phyloP scores from a whole-genome alignment of 2,888 invertebrate genomes.

The Plagodis dolabraria region DNA sequence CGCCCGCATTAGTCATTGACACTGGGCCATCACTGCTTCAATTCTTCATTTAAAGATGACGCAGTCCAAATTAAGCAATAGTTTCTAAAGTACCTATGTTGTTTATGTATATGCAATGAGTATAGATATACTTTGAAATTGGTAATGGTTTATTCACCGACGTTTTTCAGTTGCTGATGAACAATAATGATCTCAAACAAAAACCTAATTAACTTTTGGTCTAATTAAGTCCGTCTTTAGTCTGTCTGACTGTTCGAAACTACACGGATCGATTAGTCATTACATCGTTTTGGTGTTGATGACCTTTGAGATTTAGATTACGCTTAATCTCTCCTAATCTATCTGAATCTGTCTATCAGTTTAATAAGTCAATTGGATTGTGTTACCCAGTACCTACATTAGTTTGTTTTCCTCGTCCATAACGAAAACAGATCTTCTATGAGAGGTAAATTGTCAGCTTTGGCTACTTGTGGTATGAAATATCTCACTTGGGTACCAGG shows the following conservation, averaged over 20 bases:
- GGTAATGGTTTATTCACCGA: not conserved
- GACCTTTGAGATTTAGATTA: conserved; percentile 36
- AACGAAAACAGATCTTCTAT: no score
- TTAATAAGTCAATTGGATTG: conserved; percentile 6
- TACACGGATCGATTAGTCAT: conserved; percentile 31
- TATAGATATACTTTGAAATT: no score
- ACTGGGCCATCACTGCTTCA: no score
- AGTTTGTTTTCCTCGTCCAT: no score
- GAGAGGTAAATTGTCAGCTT: no score
- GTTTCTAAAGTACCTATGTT: no score
- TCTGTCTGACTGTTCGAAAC: conserved; percentile 44
- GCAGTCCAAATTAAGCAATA: no score
- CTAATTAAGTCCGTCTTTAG: conserved; percentile 27
- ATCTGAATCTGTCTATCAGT: not conserved
- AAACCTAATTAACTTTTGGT: conserved; percentile 65
- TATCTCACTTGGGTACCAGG: no score
- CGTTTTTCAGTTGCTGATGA: conserved; percentile 20
- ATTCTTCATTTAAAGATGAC: no score
- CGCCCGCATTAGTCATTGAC: no score
- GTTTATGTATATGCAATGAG: no score
- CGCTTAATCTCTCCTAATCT: conserved; percentile 2
- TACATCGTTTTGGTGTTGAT: conserved; percentile 32
- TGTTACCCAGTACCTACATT: not conserved
- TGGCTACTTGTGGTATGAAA: no score
- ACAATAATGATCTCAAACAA: conserved; percentile 54